Conservation (phyloP, 2,797 vertebrate species). For the Furcifer pardalis region DNA sequence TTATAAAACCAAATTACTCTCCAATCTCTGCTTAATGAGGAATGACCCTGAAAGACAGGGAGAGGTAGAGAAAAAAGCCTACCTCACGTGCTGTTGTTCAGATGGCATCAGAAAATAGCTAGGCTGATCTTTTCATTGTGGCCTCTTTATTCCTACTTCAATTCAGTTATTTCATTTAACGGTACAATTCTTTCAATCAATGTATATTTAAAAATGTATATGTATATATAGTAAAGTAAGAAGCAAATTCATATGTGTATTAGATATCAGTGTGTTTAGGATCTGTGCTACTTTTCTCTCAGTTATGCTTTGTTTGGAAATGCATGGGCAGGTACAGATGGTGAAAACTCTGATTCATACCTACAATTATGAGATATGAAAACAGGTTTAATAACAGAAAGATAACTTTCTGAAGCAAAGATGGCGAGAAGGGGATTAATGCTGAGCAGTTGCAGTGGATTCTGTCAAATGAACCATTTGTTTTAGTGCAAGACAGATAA, state of each 20-base stretch:
- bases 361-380: constrained; percentile 31
- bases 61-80: neutral
- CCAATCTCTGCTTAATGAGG: neutral
- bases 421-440: constrained; percentile 5
- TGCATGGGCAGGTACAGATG: constrained; percentile 1
- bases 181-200: neutral
- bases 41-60: neutral
- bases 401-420: constrained; percentile 30
- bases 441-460: neutral
- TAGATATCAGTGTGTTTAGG: constrained; percentile 15
- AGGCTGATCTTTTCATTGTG: neutral
- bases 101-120: neutral
- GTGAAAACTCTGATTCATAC: constrained; percentile 15
- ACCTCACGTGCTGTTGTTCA: neutral
- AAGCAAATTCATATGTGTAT: constrained; percentile 25
- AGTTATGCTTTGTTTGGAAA: neutral
- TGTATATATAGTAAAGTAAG: neutral
- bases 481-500: constrained; percentile 30
- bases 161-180: constrained; percentile 27
- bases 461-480: constrained; percentile 31
- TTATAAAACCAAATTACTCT: too few relatives aligned
- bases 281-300: constrained; percentile 18
- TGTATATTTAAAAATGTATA: neutral
- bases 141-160: neutral
- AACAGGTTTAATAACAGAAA: constrained; percentile 2